phyloP scores from a whole-genome alignment of 2,113 vertebrate genomes.

The Thryonomys swinderianus region DNA sequence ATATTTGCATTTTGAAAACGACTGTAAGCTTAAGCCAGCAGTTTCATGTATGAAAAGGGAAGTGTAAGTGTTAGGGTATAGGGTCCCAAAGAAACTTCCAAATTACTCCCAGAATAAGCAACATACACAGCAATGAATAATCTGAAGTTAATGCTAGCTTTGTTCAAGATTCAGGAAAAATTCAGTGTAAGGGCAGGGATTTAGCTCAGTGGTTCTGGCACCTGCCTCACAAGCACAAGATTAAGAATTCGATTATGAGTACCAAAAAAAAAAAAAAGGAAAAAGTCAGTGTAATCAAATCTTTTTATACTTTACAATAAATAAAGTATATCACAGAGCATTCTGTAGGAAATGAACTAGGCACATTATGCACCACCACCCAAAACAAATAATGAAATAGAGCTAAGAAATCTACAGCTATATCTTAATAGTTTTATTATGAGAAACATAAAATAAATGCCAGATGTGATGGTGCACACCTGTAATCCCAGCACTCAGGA shows the following conservation, averaged over 20 bases:
- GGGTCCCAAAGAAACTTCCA: background rate
- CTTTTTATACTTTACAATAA: background rate
- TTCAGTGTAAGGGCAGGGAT: background rate
- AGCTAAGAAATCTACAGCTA: background rate
- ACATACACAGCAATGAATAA: background rate
- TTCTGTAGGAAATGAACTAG: background rate
- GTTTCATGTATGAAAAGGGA: background rate
- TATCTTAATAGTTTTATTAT: background rate
- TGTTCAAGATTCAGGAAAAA: conserved; percentile 18
- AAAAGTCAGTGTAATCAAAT: too few relatives aligned
- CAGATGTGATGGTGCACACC: background rate
- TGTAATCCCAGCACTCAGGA: background rate
- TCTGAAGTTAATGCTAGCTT: conserved; percentile 24
- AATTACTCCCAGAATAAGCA: background rate
- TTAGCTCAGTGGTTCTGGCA: too few relatives aligned
- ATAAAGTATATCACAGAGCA: background rate
- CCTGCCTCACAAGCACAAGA: too few relatives aligned
- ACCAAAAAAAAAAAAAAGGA: too few relatives aligned
- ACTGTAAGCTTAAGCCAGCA: background rate
- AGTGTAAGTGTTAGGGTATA: background rate
- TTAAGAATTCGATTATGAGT: too few relatives aligned
- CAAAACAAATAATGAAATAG: background rate
- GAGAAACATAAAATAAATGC: background rate
- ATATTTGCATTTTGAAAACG: background rate
- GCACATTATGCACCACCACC: background rate